phyloP scores from a whole-genome alignment of 2,797 vertebrate species.

The Microctenopoma steveboyesi region DNA sequence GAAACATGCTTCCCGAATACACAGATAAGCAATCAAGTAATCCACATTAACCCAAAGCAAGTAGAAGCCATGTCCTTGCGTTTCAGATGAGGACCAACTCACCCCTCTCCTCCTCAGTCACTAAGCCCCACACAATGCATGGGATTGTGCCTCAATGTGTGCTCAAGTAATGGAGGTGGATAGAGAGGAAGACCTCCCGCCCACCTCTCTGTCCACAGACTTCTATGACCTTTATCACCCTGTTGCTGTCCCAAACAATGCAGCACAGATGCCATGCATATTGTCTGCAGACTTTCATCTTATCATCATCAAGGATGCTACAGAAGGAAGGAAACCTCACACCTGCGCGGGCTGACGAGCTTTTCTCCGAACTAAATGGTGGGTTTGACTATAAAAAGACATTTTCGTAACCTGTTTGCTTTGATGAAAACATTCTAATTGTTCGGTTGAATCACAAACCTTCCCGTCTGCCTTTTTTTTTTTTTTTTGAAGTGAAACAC shows the following conservation, averaged over 20 bases:
- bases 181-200: conserved; percentile 20
- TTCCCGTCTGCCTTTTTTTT: neutral
- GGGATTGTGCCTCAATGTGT: conserved; percentile 70
- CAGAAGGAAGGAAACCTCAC: conserved; percentile 44
- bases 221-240: conserved; percentile 57
- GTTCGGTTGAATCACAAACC: conserved; percentile 18
- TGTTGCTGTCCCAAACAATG: conserved; percentile 68
- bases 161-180: conserved; percentile 68
- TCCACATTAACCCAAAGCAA: conserved; percentile 18
- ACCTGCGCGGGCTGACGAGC: conserved; percentile 49
- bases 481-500: conserved; percentile 6
- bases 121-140: conserved; percentile 72
- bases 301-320: conserved; percentile 37
- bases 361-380: conserved; percentile 39
- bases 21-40: conserved; percentile 3
- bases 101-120: conserved; percentile 35
- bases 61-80: conserved; percentile 31
- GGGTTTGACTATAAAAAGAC: conserved; percentile 37
- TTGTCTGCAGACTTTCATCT: conserved; percentile 63
- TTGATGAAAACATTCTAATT: neutral
- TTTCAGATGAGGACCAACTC: conserved; percentile 37
- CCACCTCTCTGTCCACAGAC: conserved; percentile 27
- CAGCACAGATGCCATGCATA: conserved; percentile 22
- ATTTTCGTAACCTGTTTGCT: conserved; percentile 9
- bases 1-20: neutral